Base-by-base conservation (phyloP, 1,140 invertebrate species). In the Leptoteleia sp. region DNA sequence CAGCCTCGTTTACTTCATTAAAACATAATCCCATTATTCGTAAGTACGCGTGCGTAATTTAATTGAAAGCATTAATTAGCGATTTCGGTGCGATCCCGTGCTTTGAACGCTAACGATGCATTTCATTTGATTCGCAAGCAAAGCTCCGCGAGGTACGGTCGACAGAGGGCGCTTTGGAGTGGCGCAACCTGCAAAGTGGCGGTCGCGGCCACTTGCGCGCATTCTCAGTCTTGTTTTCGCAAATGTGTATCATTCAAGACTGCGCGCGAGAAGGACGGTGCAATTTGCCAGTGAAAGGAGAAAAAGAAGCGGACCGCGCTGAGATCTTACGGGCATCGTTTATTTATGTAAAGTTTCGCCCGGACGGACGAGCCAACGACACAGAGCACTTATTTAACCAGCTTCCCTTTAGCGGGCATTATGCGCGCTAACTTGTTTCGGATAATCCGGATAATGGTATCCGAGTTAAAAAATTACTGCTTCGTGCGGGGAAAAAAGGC, bases 341-440 rank as follows among this genome's bases (percentile, higher is more conserved):
- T 70, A 77, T 77, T 76, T 61, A 68, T 70, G 72, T 54, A 64
- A 70, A 70, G 54, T 70, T 67, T 55, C 47, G 31, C 52, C 52
- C 42, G 52, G 25, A 35, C 50, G 22, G 12, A n/a, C 33, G 52
- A 31, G 19, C 50, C 22, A 16, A n/a, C 48, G 13, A 38, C 54
- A 45, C 48, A 64, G 64, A 68, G 64, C 55, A 61, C 45, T 76
- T 40, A 76, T 67, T 76, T 68, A 55, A 35, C 42, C 35, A 12
- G 52, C 33, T 9, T 57, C 31, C 38, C 48, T 62, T 67, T 55
- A 59, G 27, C 42, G 31, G 42, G 29, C 54, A 54, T 67, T 76
- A 61, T 17, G 15, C 33, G 15, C 33, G 47, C 40, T 38, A 61
- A 76, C 72, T 76, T 55, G 72, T 68, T 76, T 68, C 54, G 64